Percentiles rank a stretch among this genome's conserved stretches.
Evolutionary conservation across 2,113 vertebrate genomes (phyloP).

Genomic region (Pluvialis apricaria): DNA sequence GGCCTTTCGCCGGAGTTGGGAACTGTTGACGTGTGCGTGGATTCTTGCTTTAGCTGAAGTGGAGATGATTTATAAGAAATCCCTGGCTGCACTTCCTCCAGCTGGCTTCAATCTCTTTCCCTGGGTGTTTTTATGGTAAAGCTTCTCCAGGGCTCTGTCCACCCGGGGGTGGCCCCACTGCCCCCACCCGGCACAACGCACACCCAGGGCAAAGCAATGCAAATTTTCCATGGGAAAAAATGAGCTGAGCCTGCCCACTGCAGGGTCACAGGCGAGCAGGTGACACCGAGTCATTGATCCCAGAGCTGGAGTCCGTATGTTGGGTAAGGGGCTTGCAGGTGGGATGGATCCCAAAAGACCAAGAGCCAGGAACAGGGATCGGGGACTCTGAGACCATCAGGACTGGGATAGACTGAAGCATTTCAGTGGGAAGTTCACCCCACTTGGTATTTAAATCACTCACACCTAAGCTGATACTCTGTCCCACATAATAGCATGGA

Average conservation of each 20-base stretch:
- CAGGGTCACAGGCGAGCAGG: not conserved
- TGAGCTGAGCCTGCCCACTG: not conserved
- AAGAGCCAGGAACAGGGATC: not conserved
- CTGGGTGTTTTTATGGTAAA: not conserved
- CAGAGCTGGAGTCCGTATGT: accelerated
- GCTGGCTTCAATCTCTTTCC: not conserved
- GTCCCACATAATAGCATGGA: not conserved
- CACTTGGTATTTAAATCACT: not conserved
- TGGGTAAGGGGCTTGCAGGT: not conserved
- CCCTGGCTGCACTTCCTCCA: not conserved
- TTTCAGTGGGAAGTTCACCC: not conserved
- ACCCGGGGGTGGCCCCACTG: accelerated
- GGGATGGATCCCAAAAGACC: not conserved
- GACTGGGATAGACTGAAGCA: not conserved
- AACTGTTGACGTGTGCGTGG: not conserved
- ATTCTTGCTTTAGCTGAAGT: not conserved
- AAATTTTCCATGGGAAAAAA: not conserved
- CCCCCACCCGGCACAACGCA: not conserved
- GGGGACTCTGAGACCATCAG: accelerated
- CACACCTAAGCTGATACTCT: accelerated
- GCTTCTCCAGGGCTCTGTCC: not conserved
- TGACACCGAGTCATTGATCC: accelerated
- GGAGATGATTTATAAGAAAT: not conserved
- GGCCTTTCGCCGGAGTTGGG: not conserved
- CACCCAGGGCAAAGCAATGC: not conserved